phyloP scores from a whole-genome alignment of 2,797 vertebrate species.

The Pseudomugil gertrudae region DNA sequence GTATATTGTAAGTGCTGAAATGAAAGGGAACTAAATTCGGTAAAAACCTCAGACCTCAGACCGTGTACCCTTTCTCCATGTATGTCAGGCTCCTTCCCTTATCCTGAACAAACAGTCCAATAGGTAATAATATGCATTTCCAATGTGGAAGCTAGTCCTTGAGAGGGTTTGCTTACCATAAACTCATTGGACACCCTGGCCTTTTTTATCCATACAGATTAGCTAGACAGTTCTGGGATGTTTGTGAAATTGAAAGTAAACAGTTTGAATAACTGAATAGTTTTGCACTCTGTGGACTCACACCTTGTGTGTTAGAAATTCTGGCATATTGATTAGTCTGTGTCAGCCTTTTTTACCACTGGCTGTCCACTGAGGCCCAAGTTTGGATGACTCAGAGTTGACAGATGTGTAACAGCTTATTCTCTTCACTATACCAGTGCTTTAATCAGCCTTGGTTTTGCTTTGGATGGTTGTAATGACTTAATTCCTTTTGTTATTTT shows the following conservation, averaged over 20 bases:
- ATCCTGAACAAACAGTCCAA: slow-evolving; percentile 27
- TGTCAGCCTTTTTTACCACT: slow-evolving; percentile 57
- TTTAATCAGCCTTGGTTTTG: slow-evolving; percentile 42
- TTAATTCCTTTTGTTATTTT: no score
- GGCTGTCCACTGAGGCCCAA: slow-evolving; percentile 50
- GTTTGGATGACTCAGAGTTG: slow-evolving; percentile 67
- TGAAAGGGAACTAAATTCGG: slow-evolving; percentile 5
- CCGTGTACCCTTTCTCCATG: slow-evolving; percentile 13
- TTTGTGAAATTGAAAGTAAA: slow-evolving; percentile 47
- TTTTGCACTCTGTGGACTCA: slow-evolving; percentile 44
- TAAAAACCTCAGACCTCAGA: not conserved
- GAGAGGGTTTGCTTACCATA: slow-evolving; percentile 31
- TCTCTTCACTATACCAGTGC: slow-evolving; percentile 63
- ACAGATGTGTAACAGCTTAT: slow-evolving; percentile 65
- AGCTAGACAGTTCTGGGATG: slow-evolving; percentile 1
- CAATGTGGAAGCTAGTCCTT: not conserved
- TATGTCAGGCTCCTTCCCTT: slow-evolving; percentile 19
- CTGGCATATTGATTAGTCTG: slow-evolving; percentile 67
- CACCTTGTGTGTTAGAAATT: slow-evolving; percentile 43
- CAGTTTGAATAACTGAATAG: slow-evolving; percentile 33
- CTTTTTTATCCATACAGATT: slow-evolving; percentile 46
- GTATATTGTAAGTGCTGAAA: no score
- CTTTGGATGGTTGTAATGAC: slow-evolving; percentile 50
- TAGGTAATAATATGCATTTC: slow-evolving; percentile 21
- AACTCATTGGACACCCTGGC: no score